Evolutionary conservation across 2,797 vertebrate species (phyloP).

Genomic region (Carcharodon carcharias): DNA sequence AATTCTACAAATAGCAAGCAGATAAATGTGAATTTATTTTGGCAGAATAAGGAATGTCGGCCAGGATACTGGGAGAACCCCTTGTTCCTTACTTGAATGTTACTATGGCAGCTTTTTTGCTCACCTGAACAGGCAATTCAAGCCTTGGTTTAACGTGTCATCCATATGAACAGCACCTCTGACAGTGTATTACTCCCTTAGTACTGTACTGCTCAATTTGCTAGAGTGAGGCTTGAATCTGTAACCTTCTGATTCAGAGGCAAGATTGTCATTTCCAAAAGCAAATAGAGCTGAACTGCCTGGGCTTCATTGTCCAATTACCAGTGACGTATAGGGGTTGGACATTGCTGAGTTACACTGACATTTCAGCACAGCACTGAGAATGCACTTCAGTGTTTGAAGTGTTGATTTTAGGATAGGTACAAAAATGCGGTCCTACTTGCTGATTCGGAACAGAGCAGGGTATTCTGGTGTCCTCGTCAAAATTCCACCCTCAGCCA

Average conservation of each 20-base stretch:
- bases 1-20: too few relatives aligned
- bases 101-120: neutral
- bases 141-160: neutral
- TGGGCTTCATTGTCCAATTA: neutral
- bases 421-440: neutral
- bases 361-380: neutral
- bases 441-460: neutral
- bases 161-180: neutral
- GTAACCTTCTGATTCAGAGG: neutral
- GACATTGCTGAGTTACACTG: neutral
- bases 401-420: neutral
- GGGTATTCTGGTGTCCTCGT: neutral
- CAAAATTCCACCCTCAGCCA: neutral
- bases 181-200: neutral
- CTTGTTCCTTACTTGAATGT: neutral
- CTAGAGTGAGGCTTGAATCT: neutral
- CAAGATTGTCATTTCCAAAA: neutral
- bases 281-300: neutral
- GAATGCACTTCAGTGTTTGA: neutral
- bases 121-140: neutral
- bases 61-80: too few relatives aligned
- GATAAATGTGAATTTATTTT: too few relatives aligned
- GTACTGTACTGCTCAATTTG: neutral
- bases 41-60: too few relatives aligned
- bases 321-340: neutral